Percentiles rank a stretch among this genome's conserved stretches.
phyloP scores from a whole-genome alignment of 2,113 vertebrate genomes.

The Daboia siamensis region DNA sequence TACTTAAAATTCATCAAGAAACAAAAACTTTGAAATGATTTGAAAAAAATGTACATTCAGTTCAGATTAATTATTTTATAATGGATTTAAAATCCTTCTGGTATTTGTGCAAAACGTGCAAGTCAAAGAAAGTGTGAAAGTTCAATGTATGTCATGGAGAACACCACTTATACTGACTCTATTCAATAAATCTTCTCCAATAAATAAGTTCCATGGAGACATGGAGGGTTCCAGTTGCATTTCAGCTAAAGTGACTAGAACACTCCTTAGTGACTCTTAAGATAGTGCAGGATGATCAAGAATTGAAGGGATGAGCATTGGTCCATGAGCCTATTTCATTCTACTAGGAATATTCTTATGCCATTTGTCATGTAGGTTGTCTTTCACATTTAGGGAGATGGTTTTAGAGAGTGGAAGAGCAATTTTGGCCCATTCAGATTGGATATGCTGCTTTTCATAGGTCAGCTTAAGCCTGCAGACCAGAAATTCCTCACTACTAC shows the following conservation, averaged over 20 bases:
- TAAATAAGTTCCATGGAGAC: background rate
- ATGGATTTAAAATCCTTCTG: background rate
- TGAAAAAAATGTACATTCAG: conserved; percentile 13
- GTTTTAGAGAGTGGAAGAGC: background rate
- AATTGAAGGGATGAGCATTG: background rate
- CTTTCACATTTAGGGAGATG: background rate
- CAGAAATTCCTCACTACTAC: background rate
- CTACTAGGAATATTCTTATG: background rate
- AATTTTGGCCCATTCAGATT: background rate
- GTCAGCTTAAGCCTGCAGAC: background rate
- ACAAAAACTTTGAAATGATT: conserved; percentile 32
- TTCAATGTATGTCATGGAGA: background rate
- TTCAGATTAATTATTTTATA: background rate
- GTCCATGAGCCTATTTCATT: background rate
- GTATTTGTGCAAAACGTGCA: background rate
- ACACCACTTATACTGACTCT: background rate
- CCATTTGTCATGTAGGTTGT: background rate
- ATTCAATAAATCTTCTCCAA: background rate
- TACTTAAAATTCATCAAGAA: conserved; percentile 20
- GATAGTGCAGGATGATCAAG: background rate
- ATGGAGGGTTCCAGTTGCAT: background rate
- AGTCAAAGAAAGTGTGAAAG: background rate
- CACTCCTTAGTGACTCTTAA: background rate
- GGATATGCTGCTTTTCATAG: background rate
- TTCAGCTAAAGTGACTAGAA: background rate